phyloP scores from a whole-genome alignment of 1,140 invertebrate genomes.

The Schmidtea mediterranea region DNA sequence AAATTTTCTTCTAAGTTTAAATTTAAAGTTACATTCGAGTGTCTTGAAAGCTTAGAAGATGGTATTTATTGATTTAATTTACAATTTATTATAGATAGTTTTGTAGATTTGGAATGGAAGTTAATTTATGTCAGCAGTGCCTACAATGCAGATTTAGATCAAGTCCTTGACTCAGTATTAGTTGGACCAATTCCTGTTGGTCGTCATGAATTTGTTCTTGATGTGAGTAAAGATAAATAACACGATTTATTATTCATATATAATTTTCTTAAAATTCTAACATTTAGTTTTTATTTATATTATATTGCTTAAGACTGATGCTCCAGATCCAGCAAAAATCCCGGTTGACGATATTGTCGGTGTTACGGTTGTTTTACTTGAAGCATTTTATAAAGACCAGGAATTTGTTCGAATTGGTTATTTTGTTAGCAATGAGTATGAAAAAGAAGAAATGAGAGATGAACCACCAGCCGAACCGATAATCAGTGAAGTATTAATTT shows the following conservation, averaged over 20 bases:
- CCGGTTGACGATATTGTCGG: conserved; percentile 78
- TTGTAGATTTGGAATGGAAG: conserved; percentile 81
- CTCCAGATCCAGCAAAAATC: conserved; percentile 68
- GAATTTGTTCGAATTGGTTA: conserved; percentile 93
- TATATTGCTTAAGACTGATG: conserved; percentile 47
- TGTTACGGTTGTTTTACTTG: conserved; percentile 78
- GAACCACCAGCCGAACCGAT: conserved; percentile 60
- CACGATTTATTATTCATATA: neutral
- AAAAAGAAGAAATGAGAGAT: conserved; percentile 63
- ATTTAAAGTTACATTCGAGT: conserved; percentile 6
- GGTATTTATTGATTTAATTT: neutral
- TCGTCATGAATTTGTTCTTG: conserved; percentile 81
- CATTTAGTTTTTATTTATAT: conserved; percentile 3
- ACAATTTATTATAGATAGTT: too few species aligned
- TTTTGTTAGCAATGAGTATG: conserved; percentile 93
- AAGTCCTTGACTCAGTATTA: conserved; percentile 55
- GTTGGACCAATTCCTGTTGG: conserved; percentile 91
- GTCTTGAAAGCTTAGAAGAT: conserved; percentile 3
- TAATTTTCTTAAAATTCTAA: neutral
- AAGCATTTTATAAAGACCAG: conserved; percentile 64
- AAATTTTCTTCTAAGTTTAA: neutral
- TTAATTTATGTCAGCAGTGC: conserved; percentile 96
- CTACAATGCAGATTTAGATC: conserved; percentile 83
- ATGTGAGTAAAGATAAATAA: conserved; percentile 34
- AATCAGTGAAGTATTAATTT: neutral